phyloP scores from a whole-genome alignment of 2,113 vertebrate species.

The Dolichotis patagonum region DNA sequence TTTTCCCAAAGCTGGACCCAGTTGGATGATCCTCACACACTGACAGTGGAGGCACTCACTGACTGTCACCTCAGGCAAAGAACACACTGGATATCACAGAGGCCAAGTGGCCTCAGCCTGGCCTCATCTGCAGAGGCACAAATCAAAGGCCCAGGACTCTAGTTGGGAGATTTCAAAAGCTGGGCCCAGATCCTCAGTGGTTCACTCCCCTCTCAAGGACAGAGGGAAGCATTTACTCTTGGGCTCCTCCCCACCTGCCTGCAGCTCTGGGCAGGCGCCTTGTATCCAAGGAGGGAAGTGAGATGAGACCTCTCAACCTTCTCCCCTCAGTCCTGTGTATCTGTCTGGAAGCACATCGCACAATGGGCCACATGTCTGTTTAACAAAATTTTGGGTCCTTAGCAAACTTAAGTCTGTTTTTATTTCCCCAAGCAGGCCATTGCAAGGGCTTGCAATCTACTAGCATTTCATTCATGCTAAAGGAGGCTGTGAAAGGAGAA shows the following conservation, averaged over 20 bases:
- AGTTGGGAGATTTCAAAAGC: neutral
- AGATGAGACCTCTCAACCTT: neutral
- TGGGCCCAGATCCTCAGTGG: neutral
- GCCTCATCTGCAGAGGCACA: neutral
- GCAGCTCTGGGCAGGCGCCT: neutral
- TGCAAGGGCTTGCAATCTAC: neutral
- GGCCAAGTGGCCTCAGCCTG: too few relatives aligned
- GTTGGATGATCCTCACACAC: neutral
- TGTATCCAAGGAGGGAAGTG: neutral
- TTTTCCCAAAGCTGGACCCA: rapidly evolving
- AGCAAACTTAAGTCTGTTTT: neutral
- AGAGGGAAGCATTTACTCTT: neutral
- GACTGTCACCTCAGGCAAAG: neutral
- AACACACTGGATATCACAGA: rapidly evolving
- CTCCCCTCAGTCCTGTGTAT: rapidly evolving
- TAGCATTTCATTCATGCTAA: neutral
- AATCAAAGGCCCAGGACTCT: rapidly evolving
- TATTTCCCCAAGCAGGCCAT: too few relatives aligned
- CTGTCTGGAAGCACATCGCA: rapidly evolving
- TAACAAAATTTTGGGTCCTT: too few relatives aligned
- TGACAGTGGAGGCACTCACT: neutral
- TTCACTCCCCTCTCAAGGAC: neutral
- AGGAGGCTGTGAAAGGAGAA: rapidly evolving
- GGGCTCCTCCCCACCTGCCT: neutral
- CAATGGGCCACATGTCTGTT: rapidly evolving